Evolutionary conservation across 1,140 invertebrate species (phyloP), one percentile per base, ranked within the genome.

Genomic region (Megathymus violae): DNA sequence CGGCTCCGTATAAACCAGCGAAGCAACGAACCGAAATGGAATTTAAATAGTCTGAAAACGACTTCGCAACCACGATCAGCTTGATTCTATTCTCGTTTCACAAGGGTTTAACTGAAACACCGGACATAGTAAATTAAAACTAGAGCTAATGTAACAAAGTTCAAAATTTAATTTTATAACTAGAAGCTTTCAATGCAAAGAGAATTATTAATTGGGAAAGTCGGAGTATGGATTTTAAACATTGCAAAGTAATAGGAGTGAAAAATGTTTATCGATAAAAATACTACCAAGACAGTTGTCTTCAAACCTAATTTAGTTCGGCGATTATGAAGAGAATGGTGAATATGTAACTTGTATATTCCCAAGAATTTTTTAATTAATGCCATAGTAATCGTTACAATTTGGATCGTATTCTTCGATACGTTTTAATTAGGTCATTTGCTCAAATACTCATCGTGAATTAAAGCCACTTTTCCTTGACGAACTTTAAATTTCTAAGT

Each of bases 1-100:
- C 88, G 82, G 87, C 85, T 54, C 78, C 80, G 91, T 90, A 92
- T 92, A 92, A 92, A 92, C 82, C 90, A 92, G 82, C 72, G 68
- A 83, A 75, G 89, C 91, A 92, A 92, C 91, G 89, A 92, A 88
- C 90, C 89, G 88, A 68, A 91, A 80, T 59, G 88, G 90, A 91
- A 92, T 91, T 90, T 90, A 88, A 89, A 87, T 88, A 86, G 89
- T 90, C 86, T 84, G 77, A 82, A 90, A 80, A 83, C 85, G 82
- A 78, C 81, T 85, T 81, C 70, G 76, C 73, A 62, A 69, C 74
- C 71, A 64, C 68, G 73, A 81, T 74, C 80, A 77, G 70, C 58
- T 51, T 74, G 76, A 78, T 76, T 78, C 77, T 62, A 75, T 46
- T 61, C 41, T 69, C 63, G 59, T 58, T 41, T 47, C 51, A 76